Evolutionary conservation across 2,113 vertebrate species (phyloP).

Genomic region (Ancistrus triradiatus): DNA sequence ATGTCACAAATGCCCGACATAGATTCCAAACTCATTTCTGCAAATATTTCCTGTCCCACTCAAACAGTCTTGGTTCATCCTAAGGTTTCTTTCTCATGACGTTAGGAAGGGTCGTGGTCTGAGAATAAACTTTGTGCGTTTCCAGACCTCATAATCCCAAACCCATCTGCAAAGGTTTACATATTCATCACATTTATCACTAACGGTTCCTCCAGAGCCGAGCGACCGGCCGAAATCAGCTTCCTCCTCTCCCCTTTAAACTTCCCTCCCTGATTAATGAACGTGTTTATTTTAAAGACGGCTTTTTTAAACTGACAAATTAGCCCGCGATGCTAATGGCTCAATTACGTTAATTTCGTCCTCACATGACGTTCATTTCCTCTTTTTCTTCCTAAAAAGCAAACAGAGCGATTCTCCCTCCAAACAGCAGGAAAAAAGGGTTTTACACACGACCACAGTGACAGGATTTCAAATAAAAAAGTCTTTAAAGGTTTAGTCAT

Average conservation of each 20-base stretch:
- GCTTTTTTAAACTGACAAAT: slow-evolving; percentile 39
- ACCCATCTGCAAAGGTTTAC: slow-evolving; percentile 31
- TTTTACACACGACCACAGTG: background rate
- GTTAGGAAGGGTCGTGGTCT: too few relatives aligned
- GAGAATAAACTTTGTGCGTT: too few relatives aligned
- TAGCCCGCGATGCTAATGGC: slow-evolving; percentile 36
- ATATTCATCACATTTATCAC: slow-evolving; percentile 27
- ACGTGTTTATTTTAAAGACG: slow-evolving; percentile 39
- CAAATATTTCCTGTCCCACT: too few relatives aligned
- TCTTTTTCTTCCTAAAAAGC: slow-evolving; percentile 23
- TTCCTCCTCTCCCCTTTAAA: slow-evolving; percentile 22
- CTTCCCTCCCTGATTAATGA: slow-evolving; percentile 35
- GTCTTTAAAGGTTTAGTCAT: too few relatives aligned
- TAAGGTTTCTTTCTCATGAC: too few relatives aligned
- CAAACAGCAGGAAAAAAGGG: too few relatives aligned
- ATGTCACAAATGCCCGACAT: too few relatives aligned
- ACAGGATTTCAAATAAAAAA: too few relatives aligned
- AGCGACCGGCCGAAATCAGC: slow-evolving; percentile 21
- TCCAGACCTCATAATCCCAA: background rate
- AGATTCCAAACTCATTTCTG: too few relatives aligned
- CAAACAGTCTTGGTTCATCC: too few relatives aligned
- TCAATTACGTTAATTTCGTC: slow-evolving; percentile 46
- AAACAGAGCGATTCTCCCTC: slow-evolving; percentile 16
- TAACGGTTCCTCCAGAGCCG: slow-evolving; percentile 14
- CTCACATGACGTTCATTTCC: slow-evolving; percentile 44